Evolutionary conservation across 2,888 invertebrate genomes (phyloP).

Genomic region (Rambutsinella grinnellia): DNA sequence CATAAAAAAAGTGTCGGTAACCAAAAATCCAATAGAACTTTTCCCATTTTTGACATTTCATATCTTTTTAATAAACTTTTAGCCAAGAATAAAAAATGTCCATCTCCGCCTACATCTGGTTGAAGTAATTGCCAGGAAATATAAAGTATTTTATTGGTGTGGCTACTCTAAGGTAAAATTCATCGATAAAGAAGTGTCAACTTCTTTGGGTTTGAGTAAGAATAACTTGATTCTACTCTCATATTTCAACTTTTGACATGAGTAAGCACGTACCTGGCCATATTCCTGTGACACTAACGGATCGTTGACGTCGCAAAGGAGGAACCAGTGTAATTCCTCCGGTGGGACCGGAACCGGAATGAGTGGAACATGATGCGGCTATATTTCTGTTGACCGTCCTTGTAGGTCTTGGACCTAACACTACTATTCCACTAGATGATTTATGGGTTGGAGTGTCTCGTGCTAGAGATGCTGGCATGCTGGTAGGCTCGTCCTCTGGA

Average conservation of each 20-base stretch:
- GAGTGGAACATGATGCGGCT: not conserved
- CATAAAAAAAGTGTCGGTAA: not conserved
- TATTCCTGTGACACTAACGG: conserved; percentile 27
- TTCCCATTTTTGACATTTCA: not conserved
- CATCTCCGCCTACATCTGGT: too few relatives aligned
- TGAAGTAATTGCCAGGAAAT: too few relatives aligned
- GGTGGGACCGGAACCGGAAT: not conserved
- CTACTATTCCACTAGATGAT: conserved; percentile 19
- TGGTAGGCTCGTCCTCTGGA: conserved; percentile 35
- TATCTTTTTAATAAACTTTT: not conserved
- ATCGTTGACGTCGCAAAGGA: conserved; percentile 8
- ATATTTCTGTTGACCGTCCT: not conserved
- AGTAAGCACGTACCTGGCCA: conserved; percentile 22
- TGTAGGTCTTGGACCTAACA: conserved; percentile 35
- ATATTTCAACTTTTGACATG: not conserved
- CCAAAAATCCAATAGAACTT: not conserved
- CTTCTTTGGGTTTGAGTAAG: too few relatives aligned
- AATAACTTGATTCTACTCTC: too few relatives aligned
- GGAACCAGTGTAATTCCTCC: conserved; percentile 3
- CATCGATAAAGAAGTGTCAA: too few relatives aligned
- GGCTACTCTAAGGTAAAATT: too few relatives aligned
- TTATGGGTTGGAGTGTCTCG: conserved; percentile 17
- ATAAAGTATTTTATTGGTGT: not conserved
- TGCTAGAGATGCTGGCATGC: conserved; percentile 30
- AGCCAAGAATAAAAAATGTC: too few relatives aligned